Conservation (phyloP, 2,113 vertebrate species). For the Agelaius phoeniceus region DNA sequence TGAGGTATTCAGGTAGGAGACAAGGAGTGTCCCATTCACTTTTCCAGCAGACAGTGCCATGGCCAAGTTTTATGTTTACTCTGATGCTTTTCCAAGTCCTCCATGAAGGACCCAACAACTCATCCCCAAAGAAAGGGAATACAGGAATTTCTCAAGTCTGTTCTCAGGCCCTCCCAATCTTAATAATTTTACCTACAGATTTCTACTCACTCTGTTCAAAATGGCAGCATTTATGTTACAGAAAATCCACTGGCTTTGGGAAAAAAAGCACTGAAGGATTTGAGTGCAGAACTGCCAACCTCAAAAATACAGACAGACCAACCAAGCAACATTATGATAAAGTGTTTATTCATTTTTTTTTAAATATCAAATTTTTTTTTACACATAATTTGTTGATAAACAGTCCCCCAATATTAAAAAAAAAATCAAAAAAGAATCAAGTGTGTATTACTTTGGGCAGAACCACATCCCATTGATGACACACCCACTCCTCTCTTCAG, state of each 20-base stretch:
- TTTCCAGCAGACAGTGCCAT: not conserved
- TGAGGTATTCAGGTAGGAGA: not conserved
- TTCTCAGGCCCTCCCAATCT: not conserved
- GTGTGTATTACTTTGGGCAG: constrained; percentile 59
- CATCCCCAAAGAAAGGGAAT: not conserved
- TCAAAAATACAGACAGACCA: constrained; percentile 9
- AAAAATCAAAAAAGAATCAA: constrained; percentile 41
- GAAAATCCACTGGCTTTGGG: not conserved
- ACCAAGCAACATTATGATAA: constrained; percentile 53
- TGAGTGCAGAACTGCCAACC: not conserved
- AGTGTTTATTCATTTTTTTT: constrained; percentile 61
- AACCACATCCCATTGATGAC: constrained; percentile 68
- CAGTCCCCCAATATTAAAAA: constrained; percentile 53
- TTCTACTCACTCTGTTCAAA: not conserved
- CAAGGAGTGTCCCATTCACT: not conserved
- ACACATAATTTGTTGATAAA: constrained; percentile 60
- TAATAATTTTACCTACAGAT: not conserved
- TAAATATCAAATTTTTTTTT: constrained; percentile 68
- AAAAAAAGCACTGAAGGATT: not conserved
- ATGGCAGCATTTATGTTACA: not conserved
- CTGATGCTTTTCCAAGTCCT: not conserved
- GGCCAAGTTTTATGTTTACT: not conserved
- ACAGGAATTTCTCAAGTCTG: not conserved
- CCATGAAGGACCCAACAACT: not conserved
- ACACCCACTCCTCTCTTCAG: constrained; percentile 3